Evolutionary conservation across 2,888 invertebrate genomes (phyloP).

Genomic region (Ommatoiulus sabulosus): DNA sequence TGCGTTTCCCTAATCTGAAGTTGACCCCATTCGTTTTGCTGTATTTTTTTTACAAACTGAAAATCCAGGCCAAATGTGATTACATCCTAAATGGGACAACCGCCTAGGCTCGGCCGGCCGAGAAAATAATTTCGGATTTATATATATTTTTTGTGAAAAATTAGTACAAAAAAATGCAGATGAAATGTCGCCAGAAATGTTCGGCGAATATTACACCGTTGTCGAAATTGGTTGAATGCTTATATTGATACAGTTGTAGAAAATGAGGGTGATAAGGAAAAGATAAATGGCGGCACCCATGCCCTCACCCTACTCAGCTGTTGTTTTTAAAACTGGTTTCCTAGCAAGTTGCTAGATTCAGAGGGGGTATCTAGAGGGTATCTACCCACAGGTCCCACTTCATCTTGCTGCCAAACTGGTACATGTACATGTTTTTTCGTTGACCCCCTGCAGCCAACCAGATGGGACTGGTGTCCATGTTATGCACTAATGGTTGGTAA

Average conservation of each 20-base stretch:
- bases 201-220: neutral
- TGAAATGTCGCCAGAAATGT: neutral
- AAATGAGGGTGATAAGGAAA: neutral
- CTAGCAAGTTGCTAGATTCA: neutral
- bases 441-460: neutral
- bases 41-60: neutral
- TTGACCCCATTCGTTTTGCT: constrained; percentile 10
- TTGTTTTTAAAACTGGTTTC: constrained; percentile 40
- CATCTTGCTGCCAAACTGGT: neutral
- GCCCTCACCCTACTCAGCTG: neutral
- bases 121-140: neutral
- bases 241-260: neutral
- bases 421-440: neutral
- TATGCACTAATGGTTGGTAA: neutral
- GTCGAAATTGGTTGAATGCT: neutral
- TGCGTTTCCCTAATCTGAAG: neutral
- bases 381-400: neutral
- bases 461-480: neutral
- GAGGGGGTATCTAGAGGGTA: constrained; percentile 1
- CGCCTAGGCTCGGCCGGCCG: neutral
- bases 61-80: neutral
- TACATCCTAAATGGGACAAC: constrained; percentile 1
- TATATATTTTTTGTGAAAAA: neutral
- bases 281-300: constrained; percentile 8
- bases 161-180: neutral